phyloP scores from a whole-genome alignment of 1,140 invertebrate genomes.

The Argopecten irradians region DNA sequence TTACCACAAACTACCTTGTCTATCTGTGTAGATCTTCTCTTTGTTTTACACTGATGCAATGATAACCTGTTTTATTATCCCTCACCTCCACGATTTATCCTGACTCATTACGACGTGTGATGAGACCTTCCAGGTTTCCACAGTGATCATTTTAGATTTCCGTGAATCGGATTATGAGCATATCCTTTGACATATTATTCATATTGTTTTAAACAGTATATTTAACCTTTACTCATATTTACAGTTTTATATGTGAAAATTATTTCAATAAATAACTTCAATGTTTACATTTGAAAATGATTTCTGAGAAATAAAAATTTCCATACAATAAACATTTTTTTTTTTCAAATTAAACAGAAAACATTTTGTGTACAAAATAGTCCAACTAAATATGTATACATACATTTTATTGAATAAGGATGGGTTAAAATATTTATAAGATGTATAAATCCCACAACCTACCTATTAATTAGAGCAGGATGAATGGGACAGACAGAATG shows the following conservation, averaged over 20 bases:
- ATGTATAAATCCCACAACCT: too few species aligned
- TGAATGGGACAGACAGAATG: too few species aligned
- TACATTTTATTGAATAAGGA: too few species aligned
- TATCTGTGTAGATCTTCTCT: background rate
- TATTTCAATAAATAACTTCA: too few species aligned
- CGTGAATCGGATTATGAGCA: background rate
- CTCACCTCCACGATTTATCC: background rate
- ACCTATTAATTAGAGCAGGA: too few species aligned
- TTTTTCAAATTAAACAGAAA: too few species aligned
- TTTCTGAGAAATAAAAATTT: too few species aligned
- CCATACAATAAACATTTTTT: too few species aligned
- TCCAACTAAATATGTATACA: too few species aligned
- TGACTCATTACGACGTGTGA: background rate
- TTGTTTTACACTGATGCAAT: constrained; percentile 5
- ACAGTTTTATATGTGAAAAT: background rate
- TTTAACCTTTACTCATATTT: background rate
- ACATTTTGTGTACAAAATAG: too few species aligned
- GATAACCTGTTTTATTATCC: constrained; percentile 21
- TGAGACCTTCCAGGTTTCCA: background rate
- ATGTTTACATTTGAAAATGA: too few species aligned
- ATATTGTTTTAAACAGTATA: background rate
- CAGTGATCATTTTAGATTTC: background rate
- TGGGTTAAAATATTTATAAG: too few species aligned
- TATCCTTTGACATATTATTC: background rate
- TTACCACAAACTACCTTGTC: background rate